phyloP scores from a whole-genome alignment of 2,888 invertebrate genomes.

The Macroteleia sp. region DNA sequence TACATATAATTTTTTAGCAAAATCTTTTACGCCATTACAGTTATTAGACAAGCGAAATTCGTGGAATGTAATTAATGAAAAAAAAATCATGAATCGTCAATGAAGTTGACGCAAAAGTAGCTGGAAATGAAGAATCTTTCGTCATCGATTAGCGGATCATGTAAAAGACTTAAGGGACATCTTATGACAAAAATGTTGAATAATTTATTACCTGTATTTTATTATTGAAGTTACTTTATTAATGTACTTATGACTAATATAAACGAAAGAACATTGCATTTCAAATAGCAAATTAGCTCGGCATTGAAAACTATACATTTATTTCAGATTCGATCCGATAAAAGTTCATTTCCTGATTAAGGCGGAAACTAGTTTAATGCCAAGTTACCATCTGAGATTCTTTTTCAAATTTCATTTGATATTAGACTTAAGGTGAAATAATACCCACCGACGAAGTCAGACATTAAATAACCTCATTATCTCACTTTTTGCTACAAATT shows the following conservation, averaged over 20 bases:
- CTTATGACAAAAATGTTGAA: slow-evolving; percentile 8
- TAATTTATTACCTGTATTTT: slow-evolving; percentile 29
- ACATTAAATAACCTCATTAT: too few relatives aligned
- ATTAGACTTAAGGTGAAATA: slow-evolving; percentile 2
- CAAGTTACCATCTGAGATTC: too few relatives aligned
- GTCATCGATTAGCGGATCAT: slow-evolving; percentile 24
- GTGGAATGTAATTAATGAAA: slow-evolving; percentile 26
- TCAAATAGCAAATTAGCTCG: slow-evolving; percentile 15
- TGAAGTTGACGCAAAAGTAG: slow-evolving; percentile 8
- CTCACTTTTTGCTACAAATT: too few relatives aligned
- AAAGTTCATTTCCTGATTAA: slow-evolving; percentile 52
- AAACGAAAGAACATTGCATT: slow-evolving; percentile 16
- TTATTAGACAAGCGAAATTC: slow-evolving; percentile 9
- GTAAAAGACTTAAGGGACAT: slow-evolving; percentile 29
- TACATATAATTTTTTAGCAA: slow-evolving; percentile 14
- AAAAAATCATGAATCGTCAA: slow-evolving; percentile 35
- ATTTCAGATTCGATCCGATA: slow-evolving; percentile 16
- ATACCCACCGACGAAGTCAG: neutral
- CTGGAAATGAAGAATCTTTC: slow-evolving; percentile 6
- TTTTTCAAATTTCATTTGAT: slow-evolving; percentile 30
- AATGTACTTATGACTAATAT: slow-evolving; percentile 29
- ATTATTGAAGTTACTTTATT: slow-evolving; percentile 42
- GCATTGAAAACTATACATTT: slow-evolving; percentile 37
- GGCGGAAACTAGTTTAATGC: slow-evolving; percentile 27
- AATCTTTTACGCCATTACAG: slow-evolving; percentile 23